Evolutionary conservation across 2,113 vertebrate species (phyloP), one percentile per base, ranked within the genome.

Genomic region (Cryptomyrus ogoouensis): DNA sequence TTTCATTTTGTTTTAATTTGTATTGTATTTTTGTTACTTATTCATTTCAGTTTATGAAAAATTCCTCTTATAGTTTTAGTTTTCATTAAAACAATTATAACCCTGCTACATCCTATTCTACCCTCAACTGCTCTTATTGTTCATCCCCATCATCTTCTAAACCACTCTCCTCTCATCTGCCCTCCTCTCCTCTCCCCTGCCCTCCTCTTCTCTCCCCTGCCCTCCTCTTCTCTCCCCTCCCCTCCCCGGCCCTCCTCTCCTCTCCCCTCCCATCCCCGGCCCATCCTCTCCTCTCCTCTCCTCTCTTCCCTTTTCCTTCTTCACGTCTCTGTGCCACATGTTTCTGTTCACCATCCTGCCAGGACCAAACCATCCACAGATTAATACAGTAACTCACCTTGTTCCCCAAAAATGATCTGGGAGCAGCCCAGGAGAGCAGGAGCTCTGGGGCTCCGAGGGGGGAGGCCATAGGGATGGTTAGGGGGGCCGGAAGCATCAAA

Each of bases 381-480:
- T 19, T 17, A 39, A 39, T 35, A n/a, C n/a, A n/a, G n/a, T 77
- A 80, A 17, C 89, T 9, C 89, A 98, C 98, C 96, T 97, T 98
- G 94, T 98, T 99, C 91, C 97, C 96, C 1, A 98, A 94, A 90
- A 99, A 99, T 5, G 93, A 12, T 10, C 94, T 83, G 0, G 98
- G 97, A 0, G 98, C 98, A 0, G 89, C 93, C 98, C 98, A 99
- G 35, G 95, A 95, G 3, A 97, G 96, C 85, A 94, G 88, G 0
- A 94, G 92, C 3, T 93, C 93, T 83, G 96, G 93, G 42, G 91
- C 42, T 87, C 93, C 93, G 42, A 39, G 31, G 13, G 74, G 35
- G 21, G 44, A 35, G 17, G 74, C 74, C 13, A 42, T 31, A 39
- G 35, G 74, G 74, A 5, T 7, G 35, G 5, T 42, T 27, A 42